Evolutionary conservation across 2,888 invertebrate species (phyloP).

Genomic region (Caenorhabditis sp.): DNA sequence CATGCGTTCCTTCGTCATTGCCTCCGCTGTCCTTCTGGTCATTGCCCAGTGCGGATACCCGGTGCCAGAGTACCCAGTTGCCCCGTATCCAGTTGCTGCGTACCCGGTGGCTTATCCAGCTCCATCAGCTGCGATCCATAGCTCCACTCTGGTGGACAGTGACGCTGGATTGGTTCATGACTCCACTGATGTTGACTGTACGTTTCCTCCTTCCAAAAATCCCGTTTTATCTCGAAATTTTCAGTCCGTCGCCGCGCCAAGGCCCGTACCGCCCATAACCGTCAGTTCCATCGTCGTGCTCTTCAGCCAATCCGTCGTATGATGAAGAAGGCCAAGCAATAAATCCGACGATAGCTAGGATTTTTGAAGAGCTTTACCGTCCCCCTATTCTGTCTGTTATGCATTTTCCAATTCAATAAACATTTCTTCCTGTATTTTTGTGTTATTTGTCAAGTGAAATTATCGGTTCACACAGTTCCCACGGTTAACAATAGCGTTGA

Average conservation of each 20-base stretch:
- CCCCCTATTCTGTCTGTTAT: too few species aligned
- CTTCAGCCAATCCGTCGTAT: constrained; percentile 42
- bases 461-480: too few species aligned
- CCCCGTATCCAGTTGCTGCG: background rate
- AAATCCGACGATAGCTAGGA: background rate
- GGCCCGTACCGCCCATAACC: constrained; percentile 33
- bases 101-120: constrained; percentile 11
- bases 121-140: background rate
- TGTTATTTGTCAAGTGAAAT: too few species aligned
- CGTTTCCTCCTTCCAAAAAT: background rate
- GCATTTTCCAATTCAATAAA: too few species aligned
- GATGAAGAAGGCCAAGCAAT: constrained; percentile 29
- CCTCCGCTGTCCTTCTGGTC: background rate
- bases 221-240: too few species aligned
- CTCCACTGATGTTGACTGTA: background rate
- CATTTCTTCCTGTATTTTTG: too few species aligned
- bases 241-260: constrained; percentile 47
- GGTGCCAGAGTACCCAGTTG: constrained; percentile 20
- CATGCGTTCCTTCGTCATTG: background rate
- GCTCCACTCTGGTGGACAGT: background rate
- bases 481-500: too few species aligned
- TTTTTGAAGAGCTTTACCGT: background rate
- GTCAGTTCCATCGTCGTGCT: constrained; percentile 42
- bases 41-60: constrained; percentile 13
- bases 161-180: background rate